Percentiles rank a stretch among this genome's conserved stretches.
Conservation (phyloP, 1,140 invertebrate species). For the Ericerus pela region DNA sequence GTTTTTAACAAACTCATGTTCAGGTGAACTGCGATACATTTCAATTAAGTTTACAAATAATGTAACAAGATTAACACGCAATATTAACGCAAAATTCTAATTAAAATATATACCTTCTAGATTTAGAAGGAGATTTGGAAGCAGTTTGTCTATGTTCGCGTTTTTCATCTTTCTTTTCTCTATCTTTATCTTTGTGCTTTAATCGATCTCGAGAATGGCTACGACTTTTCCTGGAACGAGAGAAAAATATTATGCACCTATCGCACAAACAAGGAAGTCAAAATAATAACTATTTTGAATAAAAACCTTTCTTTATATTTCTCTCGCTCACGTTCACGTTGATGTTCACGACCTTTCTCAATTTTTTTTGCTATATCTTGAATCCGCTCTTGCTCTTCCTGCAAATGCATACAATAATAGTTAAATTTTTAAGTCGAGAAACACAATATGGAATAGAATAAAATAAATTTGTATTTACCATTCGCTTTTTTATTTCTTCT, state of each 20-base stretch:
- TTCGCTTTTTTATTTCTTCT: conserved; percentile 80
- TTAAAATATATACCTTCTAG: conserved; percentile 16
- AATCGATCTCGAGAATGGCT: conserved; percentile 25
- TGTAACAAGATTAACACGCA: too few species aligned
- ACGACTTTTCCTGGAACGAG: conserved; percentile 32
- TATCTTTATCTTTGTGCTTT: conserved; percentile 30
- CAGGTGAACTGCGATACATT: background rate
- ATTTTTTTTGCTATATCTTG: conserved; percentile 39
- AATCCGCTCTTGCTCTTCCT: conserved; percentile 58
- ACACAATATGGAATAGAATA: background rate
- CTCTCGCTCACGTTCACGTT: conserved; percentile 31
- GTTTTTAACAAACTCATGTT: background rate
- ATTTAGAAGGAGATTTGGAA: conserved; percentile 7
- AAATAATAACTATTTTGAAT: conserved; percentile 26
- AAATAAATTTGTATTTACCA: conserved; percentile 34
- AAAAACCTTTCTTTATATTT: conserved; percentile 32
- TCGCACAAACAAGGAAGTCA: background rate
- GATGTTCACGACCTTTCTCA: conserved; percentile 37
- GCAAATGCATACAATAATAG: conserved; percentile 15
- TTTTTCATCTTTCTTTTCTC: conserved; percentile 19
- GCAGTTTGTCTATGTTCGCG: conserved; percentile 18
- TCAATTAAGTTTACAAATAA: too few species aligned
- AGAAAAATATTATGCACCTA: conserved; percentile 15
- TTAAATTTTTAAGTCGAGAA: background rate
- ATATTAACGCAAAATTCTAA: too few species aligned